These are phyloP conservation scores for Sarcophaga rosellei DNA, from an alignment of 2,888 invertebrate genomes.

Conservation along the genomic window DNA sequence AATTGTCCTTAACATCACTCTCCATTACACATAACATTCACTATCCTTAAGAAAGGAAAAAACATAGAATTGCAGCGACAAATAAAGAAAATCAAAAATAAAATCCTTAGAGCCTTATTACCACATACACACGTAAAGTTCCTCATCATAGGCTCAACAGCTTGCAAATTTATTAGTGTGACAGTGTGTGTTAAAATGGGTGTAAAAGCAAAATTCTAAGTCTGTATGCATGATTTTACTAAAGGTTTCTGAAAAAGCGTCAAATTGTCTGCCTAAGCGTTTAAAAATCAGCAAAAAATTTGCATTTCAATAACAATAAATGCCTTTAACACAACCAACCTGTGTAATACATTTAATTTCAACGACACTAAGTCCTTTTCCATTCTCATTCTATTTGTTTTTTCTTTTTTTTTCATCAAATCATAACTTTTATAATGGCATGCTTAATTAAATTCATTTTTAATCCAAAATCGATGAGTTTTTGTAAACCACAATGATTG, in stretches of 20 bases:
- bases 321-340: background rate
- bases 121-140: background rate
- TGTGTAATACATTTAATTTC: too few relatives aligned
- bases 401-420: too few relatives aligned
- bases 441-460: too few relatives aligned
- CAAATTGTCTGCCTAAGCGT: constrained; percentile 78
- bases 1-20: too few relatives aligned
- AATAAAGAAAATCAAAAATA: constrained; percentile 22
- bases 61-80: background rate
- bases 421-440: too few relatives aligned
- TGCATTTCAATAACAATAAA: constrained; percentile 79
- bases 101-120: constrained; percentile 57
- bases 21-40: too few relatives aligned
- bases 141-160: background rate
- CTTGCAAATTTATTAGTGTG: background rate
- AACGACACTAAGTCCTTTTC: too few relatives aligned
- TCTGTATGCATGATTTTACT: background rate
- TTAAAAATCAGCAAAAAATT: constrained; percentile 81
- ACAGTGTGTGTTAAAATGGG: background rate
- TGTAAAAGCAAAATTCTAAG: background rate
- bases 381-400: too few relatives aligned
- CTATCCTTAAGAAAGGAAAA: background rate
- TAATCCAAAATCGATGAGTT: too few relatives aligned
- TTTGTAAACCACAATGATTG: too few relatives aligned
- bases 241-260: constrained; percentile 34